These are phyloP conservation scores for Parnassius apollo DNA, from an alignment of 2,888 invertebrate species.

Conservation along the genomic window DNA sequence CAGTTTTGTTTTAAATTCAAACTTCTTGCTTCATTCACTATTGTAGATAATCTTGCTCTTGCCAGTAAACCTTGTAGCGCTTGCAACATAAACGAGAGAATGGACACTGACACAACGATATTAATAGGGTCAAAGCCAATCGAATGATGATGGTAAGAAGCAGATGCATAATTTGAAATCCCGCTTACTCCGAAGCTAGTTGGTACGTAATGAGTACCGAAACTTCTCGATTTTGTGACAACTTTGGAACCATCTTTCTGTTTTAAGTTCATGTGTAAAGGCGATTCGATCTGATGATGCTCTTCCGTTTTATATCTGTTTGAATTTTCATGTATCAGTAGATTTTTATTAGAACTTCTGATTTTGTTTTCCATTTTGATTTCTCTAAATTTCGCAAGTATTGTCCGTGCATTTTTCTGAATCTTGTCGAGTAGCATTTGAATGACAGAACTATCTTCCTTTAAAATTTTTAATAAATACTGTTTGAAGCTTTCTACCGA, in stretches of 20 bases:
- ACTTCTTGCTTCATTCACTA: slow-evolving; percentile 61
- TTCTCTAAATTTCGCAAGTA: slow-evolving; percentile 40
- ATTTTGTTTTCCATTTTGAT: slow-evolving; percentile 20
- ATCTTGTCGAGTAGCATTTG: slow-evolving; percentile 62
- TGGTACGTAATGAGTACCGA: slow-evolving; percentile 52
- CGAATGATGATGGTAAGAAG: slow-evolving; percentile 72
- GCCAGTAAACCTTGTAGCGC: slow-evolving; percentile 66
- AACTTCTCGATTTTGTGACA: slow-evolving; percentile 51
- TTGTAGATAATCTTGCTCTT: slow-evolving; percentile 62
- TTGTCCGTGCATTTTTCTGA: slow-evolving; percentile 58
- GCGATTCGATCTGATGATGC: slow-evolving; percentile 63
- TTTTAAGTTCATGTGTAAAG: slow-evolving; percentile 41
- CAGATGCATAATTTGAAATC: slow-evolving; percentile 50
- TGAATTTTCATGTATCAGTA: slow-evolving; percentile 30
- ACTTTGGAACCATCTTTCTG: slow-evolving; percentile 34
- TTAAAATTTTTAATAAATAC: slow-evolving; percentile 58
- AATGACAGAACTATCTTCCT: slow-evolving; percentile 67
- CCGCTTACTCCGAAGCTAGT: slow-evolving; percentile 62
- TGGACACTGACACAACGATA: slow-evolving; percentile 71
- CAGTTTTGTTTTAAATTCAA: slow-evolving; percentile 51
- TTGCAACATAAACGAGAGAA: slow-evolving; percentile 71
- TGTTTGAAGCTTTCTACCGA: slow-evolving; percentile 59
- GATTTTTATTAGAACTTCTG: slow-evolving; percentile 17
- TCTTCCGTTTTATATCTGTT: slow-evolving; percentile 35
- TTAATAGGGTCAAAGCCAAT: slow-evolving; percentile 78